Conservation (phyloP, 2,888 invertebrate genomes). For the Caenorhabditis becei region DNA sequence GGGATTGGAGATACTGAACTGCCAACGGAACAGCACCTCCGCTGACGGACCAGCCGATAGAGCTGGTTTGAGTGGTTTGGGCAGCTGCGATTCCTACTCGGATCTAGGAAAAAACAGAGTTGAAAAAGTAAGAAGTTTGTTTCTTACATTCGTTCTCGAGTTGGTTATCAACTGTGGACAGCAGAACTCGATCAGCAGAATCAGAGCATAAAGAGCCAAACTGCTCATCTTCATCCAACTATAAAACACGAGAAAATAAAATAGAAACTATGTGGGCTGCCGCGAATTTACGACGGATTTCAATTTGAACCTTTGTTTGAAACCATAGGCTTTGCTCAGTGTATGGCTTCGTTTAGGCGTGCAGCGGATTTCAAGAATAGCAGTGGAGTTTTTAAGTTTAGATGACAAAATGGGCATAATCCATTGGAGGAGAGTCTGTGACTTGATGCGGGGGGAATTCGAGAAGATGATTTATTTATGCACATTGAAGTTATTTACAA, state of each 20-base stretch:
- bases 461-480: too few species aligned
- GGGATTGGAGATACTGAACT: slow-evolving; percentile 43
- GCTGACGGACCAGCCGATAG: slow-evolving; percentile 54
- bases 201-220: background rate
- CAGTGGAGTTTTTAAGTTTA: background rate
- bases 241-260: slow-evolving; percentile 11
- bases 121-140: background rate
- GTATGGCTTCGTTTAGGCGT: slow-evolving; percentile 22
- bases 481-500: background rate
- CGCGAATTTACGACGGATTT: slow-evolving; percentile 10
- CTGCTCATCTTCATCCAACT: background rate
- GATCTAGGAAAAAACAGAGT: slow-evolving; percentile 22
- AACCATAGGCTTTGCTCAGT: slow-evolving; percentile 23
- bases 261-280: slow-evolving; percentile 29
- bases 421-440: too few species aligned
- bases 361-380: slow-evolving; percentile 4
- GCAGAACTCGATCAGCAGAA: background rate
- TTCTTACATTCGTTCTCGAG: slow-evolving; percentile 4
- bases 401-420: slow-evolving; percentile 5
- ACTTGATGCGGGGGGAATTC: background rate
- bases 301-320: slow-evolving; percentile 45
- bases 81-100: slow-evolving; percentile 48
- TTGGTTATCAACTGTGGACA: background rate
- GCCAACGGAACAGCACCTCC: slow-evolving; percentile 63
- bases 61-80: slow-evolving; percentile 19